A percentile compares a stretch with the other conserved stretches of the same genome.
phyloP scores from a whole-genome alignment of 2,888 invertebrate genomes.

The Hirtodrosophila confusa region DNA sequence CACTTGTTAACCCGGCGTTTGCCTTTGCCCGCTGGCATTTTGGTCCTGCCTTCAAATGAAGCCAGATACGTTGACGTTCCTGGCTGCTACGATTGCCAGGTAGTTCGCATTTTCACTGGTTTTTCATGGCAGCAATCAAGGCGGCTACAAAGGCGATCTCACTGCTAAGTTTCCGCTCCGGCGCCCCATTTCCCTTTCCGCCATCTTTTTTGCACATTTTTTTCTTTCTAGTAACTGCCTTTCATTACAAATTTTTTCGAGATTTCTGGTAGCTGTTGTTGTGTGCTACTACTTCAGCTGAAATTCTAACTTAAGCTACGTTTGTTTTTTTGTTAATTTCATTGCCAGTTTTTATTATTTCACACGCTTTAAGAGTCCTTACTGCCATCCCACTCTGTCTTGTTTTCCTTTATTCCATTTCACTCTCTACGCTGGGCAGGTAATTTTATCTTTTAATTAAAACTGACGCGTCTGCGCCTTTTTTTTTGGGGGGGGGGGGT shows the following conservation, averaged over 20 bases:
- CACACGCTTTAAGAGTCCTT: slow-evolving; percentile 66
- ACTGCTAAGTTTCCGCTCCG: slow-evolving; percentile 58
- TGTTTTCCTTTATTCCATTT: not conserved
- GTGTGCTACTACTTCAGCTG: slow-evolving; percentile 19
- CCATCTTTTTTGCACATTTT: slow-evolving; percentile 2
- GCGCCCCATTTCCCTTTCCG: slow-evolving; percentile 57
- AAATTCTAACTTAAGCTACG: slow-evolving; percentile 46
- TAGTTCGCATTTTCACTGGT: slow-evolving; percentile 36
- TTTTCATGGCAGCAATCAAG: slow-evolving; percentile 72
- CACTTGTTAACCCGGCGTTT: slow-evolving; percentile 69
- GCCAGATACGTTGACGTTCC: slow-evolving; percentile 33
- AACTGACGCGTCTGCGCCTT: slow-evolving; percentile 63
- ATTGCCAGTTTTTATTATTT: slow-evolving; percentile 70
- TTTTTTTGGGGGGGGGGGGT: slow-evolving; percentile 22
- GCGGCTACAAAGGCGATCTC: slow-evolving; percentile 63
- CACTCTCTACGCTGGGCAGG: slow-evolving; percentile 39
- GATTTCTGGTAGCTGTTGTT: slow-evolving; percentile 11
- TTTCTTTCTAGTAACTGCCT: slow-evolving; percentile 16
- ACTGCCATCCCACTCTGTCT: slow-evolving; percentile 1
- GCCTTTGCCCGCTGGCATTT: slow-evolving; percentile 67
- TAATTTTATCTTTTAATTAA: slow-evolving; percentile 77
- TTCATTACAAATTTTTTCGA: slow-evolving; percentile 7
- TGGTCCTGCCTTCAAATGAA: slow-evolving; percentile 67
- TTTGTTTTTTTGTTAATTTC: slow-evolving; percentile 66
- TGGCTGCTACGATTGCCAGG: slow-evolving; percentile 26